Evolutionary conservation across 1,140 invertebrate species (phyloP).

Genomic region (Archivesica marissinica): DNA sequence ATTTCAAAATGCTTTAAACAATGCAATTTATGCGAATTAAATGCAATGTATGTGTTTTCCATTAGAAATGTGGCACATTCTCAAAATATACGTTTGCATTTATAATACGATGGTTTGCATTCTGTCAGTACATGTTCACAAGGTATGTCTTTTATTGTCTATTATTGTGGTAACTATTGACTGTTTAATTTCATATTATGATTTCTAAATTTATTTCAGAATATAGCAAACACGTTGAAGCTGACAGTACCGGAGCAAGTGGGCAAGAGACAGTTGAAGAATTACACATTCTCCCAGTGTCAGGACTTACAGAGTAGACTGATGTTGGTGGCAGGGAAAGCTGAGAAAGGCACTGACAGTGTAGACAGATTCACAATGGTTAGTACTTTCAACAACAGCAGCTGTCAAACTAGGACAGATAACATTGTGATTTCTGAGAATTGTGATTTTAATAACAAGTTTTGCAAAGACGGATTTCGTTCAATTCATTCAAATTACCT

Average conservation of each 20-base stretch:
- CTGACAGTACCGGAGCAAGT: constrained; percentile 63
- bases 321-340: constrained; percentile 81
- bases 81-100: not conserved
- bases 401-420: too few species aligned
- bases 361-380: constrained; percentile 74
- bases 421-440: too few species aligned
- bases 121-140: not conserved
- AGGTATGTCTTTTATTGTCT: not conserved
- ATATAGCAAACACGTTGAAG: constrained; percentile 39
- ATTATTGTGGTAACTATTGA: not conserved
- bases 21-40: too few species aligned
- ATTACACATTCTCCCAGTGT: constrained; percentile 73
- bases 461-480: too few species aligned
- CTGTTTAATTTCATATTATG: not conserved
- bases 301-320: constrained; percentile 79
- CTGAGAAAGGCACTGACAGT: constrained; percentile 74
- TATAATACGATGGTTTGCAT: not conserved
- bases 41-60: not conserved
- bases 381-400: too few species aligned
- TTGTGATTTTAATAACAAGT: too few species aligned
- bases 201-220: not conserved
- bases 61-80: not conserved
- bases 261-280: not conserved
- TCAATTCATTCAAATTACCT: too few species aligned
- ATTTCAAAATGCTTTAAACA: too few species aligned